Percentiles rank a stretch among this genome's conserved stretches.
phyloP scores from a whole-genome alignment of 2,888 invertebrate species.

The Xestia sexstrigata region DNA sequence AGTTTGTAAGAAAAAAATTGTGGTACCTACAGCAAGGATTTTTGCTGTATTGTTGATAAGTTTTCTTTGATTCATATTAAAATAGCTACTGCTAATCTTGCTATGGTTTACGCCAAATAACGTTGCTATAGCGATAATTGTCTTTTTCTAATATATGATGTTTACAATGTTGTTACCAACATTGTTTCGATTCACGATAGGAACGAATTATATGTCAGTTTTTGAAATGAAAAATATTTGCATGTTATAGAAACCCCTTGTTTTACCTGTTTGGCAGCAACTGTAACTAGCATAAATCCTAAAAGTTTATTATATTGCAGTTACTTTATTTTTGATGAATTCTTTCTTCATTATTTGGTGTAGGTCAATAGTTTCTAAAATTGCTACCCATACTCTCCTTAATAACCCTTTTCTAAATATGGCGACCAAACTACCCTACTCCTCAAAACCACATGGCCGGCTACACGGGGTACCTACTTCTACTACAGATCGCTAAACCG shows the following conservation, averaged over 20 bases:
- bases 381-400: background rate
- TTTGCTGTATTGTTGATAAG: background rate
- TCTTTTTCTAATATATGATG: background rate
- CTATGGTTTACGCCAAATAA: constrained; percentile 4
- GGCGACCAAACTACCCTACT: background rate
- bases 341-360: background rate
- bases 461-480: background rate
- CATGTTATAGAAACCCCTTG: background rate
- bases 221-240: background rate
- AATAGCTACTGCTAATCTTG: background rate
- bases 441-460: background rate
- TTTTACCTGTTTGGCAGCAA: background rate
- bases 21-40: background rate
- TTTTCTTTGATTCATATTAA: background rate
- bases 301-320: background rate
- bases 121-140: background rate
- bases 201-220: too few species aligned
- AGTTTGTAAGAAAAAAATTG: background rate
- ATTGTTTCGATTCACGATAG: background rate
- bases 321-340: background rate
- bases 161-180: background rate
- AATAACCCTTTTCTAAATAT: background rate
- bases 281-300: background rate
- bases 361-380: background rate
- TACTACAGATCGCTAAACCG: background rate